Conservation (phyloP, 2,113 vertebrate species). For the Stigmatopora argus region DNA sequence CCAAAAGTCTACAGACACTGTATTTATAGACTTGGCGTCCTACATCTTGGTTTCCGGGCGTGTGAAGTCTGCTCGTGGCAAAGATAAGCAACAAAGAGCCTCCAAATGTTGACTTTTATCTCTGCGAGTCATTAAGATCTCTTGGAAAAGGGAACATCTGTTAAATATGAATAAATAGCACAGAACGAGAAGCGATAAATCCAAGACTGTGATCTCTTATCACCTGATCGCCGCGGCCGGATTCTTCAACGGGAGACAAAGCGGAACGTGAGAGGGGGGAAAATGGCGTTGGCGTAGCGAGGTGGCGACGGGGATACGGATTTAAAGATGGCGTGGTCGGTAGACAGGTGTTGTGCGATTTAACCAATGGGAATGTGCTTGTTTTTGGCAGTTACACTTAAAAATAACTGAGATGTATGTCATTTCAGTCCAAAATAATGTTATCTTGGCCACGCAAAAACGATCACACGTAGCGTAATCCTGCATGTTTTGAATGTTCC, state of each 20-base stretch:
- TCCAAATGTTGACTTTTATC: not conserved
- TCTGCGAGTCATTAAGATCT: not conserved
- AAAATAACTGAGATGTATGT: too few relatives aligned
- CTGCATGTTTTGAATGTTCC: too few relatives aligned
- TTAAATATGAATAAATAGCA: conserved; percentile 4
- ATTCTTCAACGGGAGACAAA: conserved; percentile 24
- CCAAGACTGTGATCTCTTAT: conserved; percentile 12
- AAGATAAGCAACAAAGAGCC: conserved; percentile 28
- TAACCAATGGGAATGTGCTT: not conserved
- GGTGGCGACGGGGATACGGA: not conserved
- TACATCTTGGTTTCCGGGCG: conserved; percentile 26
- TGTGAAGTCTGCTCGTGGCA: not conserved
- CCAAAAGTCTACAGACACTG: conserved; percentile 6
- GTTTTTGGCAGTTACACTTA: not conserved
- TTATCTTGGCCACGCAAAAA: too few relatives aligned
- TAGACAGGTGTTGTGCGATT: not conserved
- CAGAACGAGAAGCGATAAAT: conserved; percentile 3
- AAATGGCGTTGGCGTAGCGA: not conserved
- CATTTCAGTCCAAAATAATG: too few relatives aligned
- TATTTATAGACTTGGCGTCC: conserved; percentile 47
- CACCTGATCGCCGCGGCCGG: conserved; percentile 17
- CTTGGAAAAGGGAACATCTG: conserved; percentile 5
- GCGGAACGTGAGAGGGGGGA: conserved; percentile 2
- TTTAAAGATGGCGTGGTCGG: not conserved
- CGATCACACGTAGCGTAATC: too few relatives aligned